Evolutionary conservation across 2,888 invertebrate species (phyloP), one percentile per base, ranked within the genome.

Genomic region (Caenorhabditis parvicauda): DNA sequence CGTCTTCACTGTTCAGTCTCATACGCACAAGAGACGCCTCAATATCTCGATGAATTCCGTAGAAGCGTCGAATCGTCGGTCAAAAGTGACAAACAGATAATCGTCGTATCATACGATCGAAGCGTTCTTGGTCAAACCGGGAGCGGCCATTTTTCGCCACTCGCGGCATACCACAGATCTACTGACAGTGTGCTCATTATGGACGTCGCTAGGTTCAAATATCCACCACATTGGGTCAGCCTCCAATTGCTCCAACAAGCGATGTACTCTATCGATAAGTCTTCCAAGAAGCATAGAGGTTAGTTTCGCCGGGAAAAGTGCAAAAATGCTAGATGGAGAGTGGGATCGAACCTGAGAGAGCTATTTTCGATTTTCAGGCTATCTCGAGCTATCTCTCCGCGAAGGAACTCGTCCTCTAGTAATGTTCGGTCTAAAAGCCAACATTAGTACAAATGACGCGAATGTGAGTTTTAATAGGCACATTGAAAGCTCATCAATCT

Each of bases 131-230:
- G 68, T 3, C 83, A 83, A 61, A 82, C 82, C 0, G 83, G 83
- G n/a, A 70, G 74, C 43, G 82, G 60, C 0, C 82, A 82, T 55
- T 82, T 82, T 62, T 81, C 82, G 6, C 81, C 82, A 2, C 25
- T 59, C 4, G 83, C 78, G 14, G 83, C 82, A 0, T 83, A 82
- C 56, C 81, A 83, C 52, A 67, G 74, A 0, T 73, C 52, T 2
- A 62, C 66, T 21, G 82, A 83, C 59, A 53, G 67, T 37, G 71
- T 81, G 2, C 63, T 83, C 32, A 79, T 83, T 22, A 59, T 83
- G 61, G 83, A 83, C 67, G 82, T 82, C 0, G 83, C 83, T 4
- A 64, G 83, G 50, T 83, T 83, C 73, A 83, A 83, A 47, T 62
- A 60, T 62, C 82, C 82, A 3, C 82, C 82, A 4, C 82, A 83